Base-by-base conservation (phyloP, 1,140 invertebrate species). In the Agraylea sexmaculata region DNA sequence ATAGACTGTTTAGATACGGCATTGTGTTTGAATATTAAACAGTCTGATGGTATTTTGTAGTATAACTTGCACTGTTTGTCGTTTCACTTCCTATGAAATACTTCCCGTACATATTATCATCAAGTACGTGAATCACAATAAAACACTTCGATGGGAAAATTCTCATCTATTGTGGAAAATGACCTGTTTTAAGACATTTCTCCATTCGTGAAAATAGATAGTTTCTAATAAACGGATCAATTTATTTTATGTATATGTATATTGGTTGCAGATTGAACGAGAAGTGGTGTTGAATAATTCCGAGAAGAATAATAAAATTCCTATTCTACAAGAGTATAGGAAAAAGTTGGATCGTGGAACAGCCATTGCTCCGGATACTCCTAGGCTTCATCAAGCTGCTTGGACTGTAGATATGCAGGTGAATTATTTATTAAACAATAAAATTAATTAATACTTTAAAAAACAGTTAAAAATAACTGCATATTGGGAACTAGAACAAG, bases 291-390 rank as follows among this genome's bases (percentile, higher is more conserved):
- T 82, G 25, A 75, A 75, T 2, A 77, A 71, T 34, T 68, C 68
- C 1, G 79, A 82, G 53, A 82, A 81, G 54, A 79, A 76, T 55
- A 77, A 77, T 11, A 83, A 82, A 59, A 79, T 81, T 37, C 78
- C 78, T 2, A 78, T 81, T 43, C 64, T 82, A 31, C 73, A 79
- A 52, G 78, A 83, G 44, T 74, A 77, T 52, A 77, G 78, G 53
- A 60, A 71, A 41, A 66, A 53, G 21, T 58, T 67, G 36, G 62
- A 68, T 47, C 64, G 69, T 45, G 65, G 58, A 0, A 59, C 66
- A 11, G 69, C 75, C 12, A 77, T 82, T 17, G 79, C 78, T 19
- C 79, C 79, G 28, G 80, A 82, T 59, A 72, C 73, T 11, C 80
- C 79, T n/a, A 72, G 77, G 17, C 80, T 78, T 53, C 71, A 78